Percentiles rank a stretch among this genome's conserved stretches.
phyloP scores from a whole-genome alignment of 2,888 invertebrate genomes.

The Tiliacea citrago region DNA sequence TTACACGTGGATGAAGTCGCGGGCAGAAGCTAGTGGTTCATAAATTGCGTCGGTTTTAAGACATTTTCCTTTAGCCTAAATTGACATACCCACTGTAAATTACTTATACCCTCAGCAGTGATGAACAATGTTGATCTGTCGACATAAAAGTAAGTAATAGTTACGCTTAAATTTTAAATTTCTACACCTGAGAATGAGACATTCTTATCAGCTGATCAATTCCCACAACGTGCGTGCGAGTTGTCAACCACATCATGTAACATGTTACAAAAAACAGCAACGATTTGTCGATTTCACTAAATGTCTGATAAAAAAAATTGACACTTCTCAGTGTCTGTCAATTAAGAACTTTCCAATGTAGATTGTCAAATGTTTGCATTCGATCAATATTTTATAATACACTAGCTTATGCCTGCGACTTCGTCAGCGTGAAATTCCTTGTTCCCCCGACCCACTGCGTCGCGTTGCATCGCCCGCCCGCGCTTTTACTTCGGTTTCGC shows the following conservation, averaged over 20 bases:
- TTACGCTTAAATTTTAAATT: constrained; percentile 16
- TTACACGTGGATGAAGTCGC: neutral
- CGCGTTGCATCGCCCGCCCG: too few relatives aligned
- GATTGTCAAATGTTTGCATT: constrained; percentile 35
- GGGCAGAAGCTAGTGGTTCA: neutral
- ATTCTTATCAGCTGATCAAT: constrained; percentile 43
- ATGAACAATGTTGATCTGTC: neutral
- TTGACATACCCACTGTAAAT: neutral
- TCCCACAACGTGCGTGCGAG: constrained; percentile 35
- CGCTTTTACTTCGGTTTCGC: too few relatives aligned
- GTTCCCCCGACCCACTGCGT: too few relatives aligned
- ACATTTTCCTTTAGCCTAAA: neutral
- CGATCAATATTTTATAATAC: constrained; percentile 5
- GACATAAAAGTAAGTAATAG: neutral
- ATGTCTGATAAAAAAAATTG: constrained; percentile 26
- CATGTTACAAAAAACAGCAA: constrained; percentile 18
- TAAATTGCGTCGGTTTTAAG: neutral
- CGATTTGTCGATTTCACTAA: constrained; percentile 38
- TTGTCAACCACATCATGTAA: constrained; percentile 38
- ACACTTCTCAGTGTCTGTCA: constrained; percentile 29
- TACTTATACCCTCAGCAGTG: neutral
- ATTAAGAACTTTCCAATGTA: constrained; percentile 47
- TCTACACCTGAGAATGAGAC: constrained; percentile 33
- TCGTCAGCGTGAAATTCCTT: too few relatives aligned
- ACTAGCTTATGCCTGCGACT: too few relatives aligned